Base-by-base conservation (phyloP, 2,797 vertebrate species). In the Myotis findleyi region DNA sequence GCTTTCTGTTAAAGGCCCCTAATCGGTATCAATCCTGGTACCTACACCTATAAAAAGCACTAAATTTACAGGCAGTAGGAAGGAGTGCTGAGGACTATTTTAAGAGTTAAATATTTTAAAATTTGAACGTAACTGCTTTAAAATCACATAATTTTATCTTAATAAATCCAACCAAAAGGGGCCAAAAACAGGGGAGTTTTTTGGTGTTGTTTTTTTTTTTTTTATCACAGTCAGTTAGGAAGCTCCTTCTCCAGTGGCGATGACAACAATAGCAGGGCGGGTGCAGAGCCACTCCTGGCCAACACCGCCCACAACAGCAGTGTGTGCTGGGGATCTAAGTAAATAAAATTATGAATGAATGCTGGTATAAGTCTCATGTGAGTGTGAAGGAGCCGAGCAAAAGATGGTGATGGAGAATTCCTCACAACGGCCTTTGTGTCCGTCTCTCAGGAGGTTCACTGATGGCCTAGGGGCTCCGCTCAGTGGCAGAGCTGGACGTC, bases 311-410 rank as follows among this genome's bases (percentile, higher is more conserved):
- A 11, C 51, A 51, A 33, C 1, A 2, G 6, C 3, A 30, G 6
- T 1, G 53, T 16, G 16, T 13, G 18, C 27, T 2, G 6, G 7
- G 36, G 7, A 3, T 13, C 75, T 33, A 20, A 38, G n/a, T 23
- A 17, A 18, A 73, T 38, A 13, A 30, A 36, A 55, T 8, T 11
- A 64, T 41, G n/a, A 77, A 25, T 1, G 9, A 38, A n/a, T 2
- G 44, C 44, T 3, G 30, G 49, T 3, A 0, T 5, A 27, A n/a
- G 9, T 6, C 3, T 33, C 47, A 0, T 0, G 1, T 11, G 41
- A 25, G 53, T 18, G 38, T 44, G 73, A 49, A 3, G 0, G 0
- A 0, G 27, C 53, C 16, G 1, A 12, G 53, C 41, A 20, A 6
- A 33, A 21, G 36, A 4, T 0, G 8, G 38, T 7, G 13, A 2